phyloP scores from a whole-genome alignment of 1,140 invertebrate species.

The Stegodyphus dumicola region DNA sequence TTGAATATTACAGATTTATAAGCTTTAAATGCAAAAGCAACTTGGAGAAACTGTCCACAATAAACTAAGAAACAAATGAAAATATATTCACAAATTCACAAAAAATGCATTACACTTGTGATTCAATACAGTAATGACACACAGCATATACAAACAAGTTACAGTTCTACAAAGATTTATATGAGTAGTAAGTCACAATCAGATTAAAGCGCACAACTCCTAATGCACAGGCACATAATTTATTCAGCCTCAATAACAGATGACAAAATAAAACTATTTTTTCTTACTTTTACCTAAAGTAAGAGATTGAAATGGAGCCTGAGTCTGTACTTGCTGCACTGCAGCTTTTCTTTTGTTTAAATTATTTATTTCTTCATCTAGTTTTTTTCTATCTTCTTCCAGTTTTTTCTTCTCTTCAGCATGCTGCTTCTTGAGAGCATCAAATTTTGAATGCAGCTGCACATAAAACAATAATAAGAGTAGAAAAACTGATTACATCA shows the following conservation, averaged over 20 bases:
- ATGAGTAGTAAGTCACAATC: conserved; percentile 29
- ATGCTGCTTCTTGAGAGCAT: conserved; percentile 93
- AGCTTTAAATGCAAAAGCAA: conserved; percentile 1
- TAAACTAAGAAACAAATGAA: conserved; percentile 5
- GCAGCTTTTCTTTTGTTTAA: conserved; percentile 70
- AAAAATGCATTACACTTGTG: neutral
- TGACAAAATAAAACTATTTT: conserved; percentile 25
- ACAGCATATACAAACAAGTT: conserved; percentile 2
- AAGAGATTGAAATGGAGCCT: conserved; percentile 49
- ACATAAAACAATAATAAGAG: neutral
- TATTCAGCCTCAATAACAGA: neutral
- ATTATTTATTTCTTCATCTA: conserved; percentile 92
- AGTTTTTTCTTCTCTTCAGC: conserved; percentile 94
- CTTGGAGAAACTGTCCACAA: neutral
- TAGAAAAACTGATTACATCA: no score
- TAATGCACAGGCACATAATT: conserved; percentile 5
- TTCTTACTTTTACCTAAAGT: conserved; percentile 58
- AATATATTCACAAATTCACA: neutral
- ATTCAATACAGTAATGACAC: neutral
- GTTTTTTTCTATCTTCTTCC: conserved; percentile 88
- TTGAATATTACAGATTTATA: neutral
- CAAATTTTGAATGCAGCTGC: conserved; percentile 78
- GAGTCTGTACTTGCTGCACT: conserved; percentile 54
- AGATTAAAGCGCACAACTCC: conserved; percentile 32
- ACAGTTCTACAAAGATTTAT: conserved; percentile 25